A percentile compares a stretch with the other conserved stretches of the same genome.
phyloP scores from a whole-genome alignment of 2,888 invertebrate genomes.

The Lasioglossum lativentre region DNA sequence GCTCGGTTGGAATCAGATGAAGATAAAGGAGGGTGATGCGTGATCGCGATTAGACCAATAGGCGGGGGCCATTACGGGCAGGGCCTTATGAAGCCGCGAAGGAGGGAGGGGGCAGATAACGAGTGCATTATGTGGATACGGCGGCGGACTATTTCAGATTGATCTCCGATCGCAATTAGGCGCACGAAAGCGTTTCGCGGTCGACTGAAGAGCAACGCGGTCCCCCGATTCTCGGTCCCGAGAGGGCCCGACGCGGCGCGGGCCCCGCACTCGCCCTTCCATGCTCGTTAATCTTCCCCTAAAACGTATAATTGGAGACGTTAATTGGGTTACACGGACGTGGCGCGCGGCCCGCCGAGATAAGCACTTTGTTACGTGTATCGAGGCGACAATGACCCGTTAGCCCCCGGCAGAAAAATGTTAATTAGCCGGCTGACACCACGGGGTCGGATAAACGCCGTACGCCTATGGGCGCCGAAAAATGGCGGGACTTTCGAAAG shows the following conservation, averaged over 20 bases:
- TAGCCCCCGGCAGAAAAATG: conserved; percentile 34
- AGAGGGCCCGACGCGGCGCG: neutral
- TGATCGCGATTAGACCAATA: conserved; percentile 58
- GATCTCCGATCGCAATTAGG: conserved; percentile 50
- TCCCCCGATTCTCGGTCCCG: neutral
- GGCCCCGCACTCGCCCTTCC: neutral
- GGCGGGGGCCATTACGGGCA: conserved; percentile 43
- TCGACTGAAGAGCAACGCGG: neutral
- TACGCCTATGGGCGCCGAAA: conserved; percentile 20
- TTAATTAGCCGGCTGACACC: conserved; percentile 35
- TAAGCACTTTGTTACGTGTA: conserved; percentile 44
- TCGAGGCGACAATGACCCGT: conserved; percentile 33
- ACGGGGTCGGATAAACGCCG: neutral
- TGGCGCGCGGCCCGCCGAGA: conserved; percentile 9
- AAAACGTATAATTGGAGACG: conserved; percentile 56
- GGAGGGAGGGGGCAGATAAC: conserved; percentile 27
- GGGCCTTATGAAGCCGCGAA: conserved; percentile 30
- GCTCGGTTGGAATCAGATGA: conserved; percentile 54
- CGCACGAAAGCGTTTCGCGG: conserved; percentile 36
- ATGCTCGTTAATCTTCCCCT: conserved; percentile 47
- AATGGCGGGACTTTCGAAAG: conserved; percentile 11
- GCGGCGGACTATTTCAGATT: conserved; percentile 14
- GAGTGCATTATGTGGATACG: conserved; percentile 51
- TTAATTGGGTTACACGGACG: conserved; percentile 42
- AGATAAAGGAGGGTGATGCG: conserved; percentile 61